phyloP scores from a whole-genome alignment of 2,113 vertebrate genomes.

The Rynchops niger region DNA sequence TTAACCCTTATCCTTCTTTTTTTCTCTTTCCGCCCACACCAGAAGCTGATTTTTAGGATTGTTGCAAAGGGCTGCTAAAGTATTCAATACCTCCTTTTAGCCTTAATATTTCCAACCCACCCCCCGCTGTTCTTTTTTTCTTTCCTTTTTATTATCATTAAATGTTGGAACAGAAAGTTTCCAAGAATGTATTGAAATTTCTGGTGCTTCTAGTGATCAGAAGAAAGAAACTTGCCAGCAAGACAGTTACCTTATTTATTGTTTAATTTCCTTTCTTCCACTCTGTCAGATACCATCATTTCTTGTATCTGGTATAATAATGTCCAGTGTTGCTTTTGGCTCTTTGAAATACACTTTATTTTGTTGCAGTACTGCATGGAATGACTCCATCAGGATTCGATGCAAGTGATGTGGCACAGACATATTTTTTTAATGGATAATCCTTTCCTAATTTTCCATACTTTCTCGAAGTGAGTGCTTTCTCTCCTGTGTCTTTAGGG shows the following conservation, averaged over 20 bases:
- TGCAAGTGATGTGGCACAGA: background rate
- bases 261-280: constrained; percentile 66
- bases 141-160: constrained; percentile 33
- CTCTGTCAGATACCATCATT: background rate
- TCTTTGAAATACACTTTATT: constrained; percentile 26
- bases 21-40: background rate
- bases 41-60: background rate
- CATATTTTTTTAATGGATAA: constrained; percentile 43
- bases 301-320: constrained; percentile 59
- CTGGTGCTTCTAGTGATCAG: background rate
- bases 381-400: constrained; percentile 5
- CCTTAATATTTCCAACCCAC: constrained; percentile 24
- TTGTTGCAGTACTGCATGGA: constrained; percentile 17
- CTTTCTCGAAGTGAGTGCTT: background rate
- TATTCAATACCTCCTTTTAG: constrained; percentile 39
- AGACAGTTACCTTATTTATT: constrained; percentile 43
- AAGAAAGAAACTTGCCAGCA: constrained; percentile 21
- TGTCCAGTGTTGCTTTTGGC: constrained; percentile 58
- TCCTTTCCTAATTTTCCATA: constrained; percentile 59
- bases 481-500: constrained; percentile 10
- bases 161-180: constrained; percentile 48
- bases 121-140: background rate
- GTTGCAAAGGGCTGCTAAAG: constrained; percentile 41
- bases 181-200: constrained; percentile 1
- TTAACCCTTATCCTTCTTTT: constrained; percentile 8